Evolutionary conservation across 2,888 invertebrate genomes (phyloP).

Genomic region (Ptycholaimellus sp.): DNA sequence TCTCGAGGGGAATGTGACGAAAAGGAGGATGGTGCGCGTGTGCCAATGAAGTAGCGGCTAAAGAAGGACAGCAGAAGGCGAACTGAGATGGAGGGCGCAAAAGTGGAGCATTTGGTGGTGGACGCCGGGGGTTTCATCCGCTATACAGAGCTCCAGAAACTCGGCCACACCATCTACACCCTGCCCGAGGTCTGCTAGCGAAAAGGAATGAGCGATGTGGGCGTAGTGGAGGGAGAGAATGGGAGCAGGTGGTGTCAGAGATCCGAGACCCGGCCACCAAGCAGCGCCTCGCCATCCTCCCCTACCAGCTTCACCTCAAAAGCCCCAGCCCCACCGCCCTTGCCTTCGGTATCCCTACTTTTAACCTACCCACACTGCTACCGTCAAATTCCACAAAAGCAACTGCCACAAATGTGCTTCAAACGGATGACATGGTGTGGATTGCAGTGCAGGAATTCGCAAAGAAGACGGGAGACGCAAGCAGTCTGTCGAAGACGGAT

Average conservation of each 20-base stretch:
- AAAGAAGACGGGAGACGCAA: constrained; percentile 82
- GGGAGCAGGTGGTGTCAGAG: constrained; percentile 56
- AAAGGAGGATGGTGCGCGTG: too few species aligned
- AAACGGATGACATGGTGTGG: constrained; percentile 2
- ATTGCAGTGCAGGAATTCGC: constrained; percentile 56
- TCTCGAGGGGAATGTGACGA: too few species aligned
- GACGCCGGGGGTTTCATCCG: constrained; percentile 79
- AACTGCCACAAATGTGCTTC: too few species aligned
- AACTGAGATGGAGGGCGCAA: too few species aligned
- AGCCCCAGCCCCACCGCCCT: constrained; percentile 51
- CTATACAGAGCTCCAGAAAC: constrained; percentile 44
- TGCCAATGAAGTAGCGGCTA: too few species aligned
- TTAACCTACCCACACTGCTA: too few species aligned
- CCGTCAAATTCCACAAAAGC: too few species aligned
- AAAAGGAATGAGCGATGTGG: too few species aligned
- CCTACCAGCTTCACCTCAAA: constrained; percentile 55
- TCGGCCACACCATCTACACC: constrained; percentile 55
- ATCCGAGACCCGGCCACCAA: constrained; percentile 63
- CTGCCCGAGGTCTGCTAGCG: too few species aligned
- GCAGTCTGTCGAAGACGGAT: constrained; percentile 66
- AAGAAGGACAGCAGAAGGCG: too few species aligned
- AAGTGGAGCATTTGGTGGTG: constrained; percentile 56
- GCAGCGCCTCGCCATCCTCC: constrained; percentile 56
- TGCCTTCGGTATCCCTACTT: neutral
- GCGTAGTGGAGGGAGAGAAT: too few species aligned